Base-by-base conservation (phyloP, 2,888 invertebrate genomes). In the Dryocosmus kuriphilus region DNA sequence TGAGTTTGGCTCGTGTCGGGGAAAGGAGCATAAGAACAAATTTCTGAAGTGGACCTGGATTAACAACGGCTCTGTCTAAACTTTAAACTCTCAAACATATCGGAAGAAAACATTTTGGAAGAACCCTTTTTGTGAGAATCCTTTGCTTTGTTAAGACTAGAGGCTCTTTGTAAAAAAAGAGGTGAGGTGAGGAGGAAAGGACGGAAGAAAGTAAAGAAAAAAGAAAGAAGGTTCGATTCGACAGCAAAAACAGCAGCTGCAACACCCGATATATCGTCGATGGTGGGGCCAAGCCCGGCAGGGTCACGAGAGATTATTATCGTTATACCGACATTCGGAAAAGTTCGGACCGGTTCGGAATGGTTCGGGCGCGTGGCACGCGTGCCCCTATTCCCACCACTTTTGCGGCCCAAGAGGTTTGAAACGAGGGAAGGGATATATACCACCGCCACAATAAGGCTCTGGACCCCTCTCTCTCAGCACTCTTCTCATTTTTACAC, bases 191-290 rank as follows among this genome's bases (percentile, higher is more conserved):
- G 71, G 67, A 80, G 79, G 77, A 73, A 63, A 74, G 79, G 81
- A 81, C 80, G 79, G 80, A 83, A 80, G 80, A 79, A 81, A 74
- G 80, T 79, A 77, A 80, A 77, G 78, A 80, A 78, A 81, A 81
- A 81, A 80, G 79, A 63, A 81, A 77, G 81, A 81, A 81, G 81
- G 80, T 73, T 77, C 78, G 79, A 65, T 71, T 80, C 79, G 81
- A 74, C 80, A 80, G 81, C 86, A 88, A 87, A 89, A 89, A 87
- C 89, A 90, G 90, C 90, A 90, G 90, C 90, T 90, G 90, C 90
- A 89, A 87, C 89, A 89, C 85, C 87, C 90, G 89, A 90, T 90
- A 88, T 86, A 87, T 87, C 86, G 83, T 82, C 77, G 82, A 79
- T 81, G 76, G 75, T 63, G 77, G 62, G 62, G 46, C 84, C 86